These are phyloP conservation scores for Nasonia longicornis DNA, from an alignment of 1,140 invertebrate genomes.

Conservation along the genomic window DNA sequence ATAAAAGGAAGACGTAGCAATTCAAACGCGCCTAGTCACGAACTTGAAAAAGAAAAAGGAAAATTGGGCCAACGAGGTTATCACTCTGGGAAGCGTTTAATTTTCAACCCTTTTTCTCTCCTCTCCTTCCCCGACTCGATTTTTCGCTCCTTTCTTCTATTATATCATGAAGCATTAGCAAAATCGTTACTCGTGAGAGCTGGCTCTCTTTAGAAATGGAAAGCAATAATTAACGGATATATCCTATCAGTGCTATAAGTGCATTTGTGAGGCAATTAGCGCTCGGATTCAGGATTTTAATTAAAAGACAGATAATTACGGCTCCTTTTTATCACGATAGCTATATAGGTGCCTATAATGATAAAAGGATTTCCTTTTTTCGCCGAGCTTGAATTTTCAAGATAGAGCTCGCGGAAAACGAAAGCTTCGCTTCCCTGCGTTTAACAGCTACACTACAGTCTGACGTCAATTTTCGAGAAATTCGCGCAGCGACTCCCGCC, in stretches of 20 bases:
- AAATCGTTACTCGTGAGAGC: background rate
- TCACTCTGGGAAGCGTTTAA: background rate
- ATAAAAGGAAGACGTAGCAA: conserved; percentile 8
- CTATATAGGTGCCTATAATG: too few relatives aligned
- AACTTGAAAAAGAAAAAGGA: background rate
- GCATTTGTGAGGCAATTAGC: background rate
- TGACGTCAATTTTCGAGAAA: background rate
- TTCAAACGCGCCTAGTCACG: background rate
- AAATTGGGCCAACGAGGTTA: conserved; percentile 10
- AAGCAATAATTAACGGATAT: background rate
- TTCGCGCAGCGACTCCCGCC: too few relatives aligned
- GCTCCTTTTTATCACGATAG: background rate
- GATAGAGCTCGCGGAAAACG: too few relatives aligned
- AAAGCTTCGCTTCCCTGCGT: too few relatives aligned
- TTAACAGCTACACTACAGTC: background rate
- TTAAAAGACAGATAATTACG: background rate
- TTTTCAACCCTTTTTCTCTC: background rate
- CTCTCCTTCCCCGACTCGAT: background rate
- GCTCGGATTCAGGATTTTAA: background rate
- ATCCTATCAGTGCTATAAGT: background rate
- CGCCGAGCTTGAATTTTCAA: background rate
- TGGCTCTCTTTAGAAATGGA: background rate
- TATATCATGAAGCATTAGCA: background rate
- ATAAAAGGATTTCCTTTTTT: background rate
- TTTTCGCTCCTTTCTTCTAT: background rate